A percentile compares a stretch with the other conserved stretches of the same genome.
Conservation (phyloP, 2,113 vertebrate genomes). For the Euleptes europaea region DNA sequence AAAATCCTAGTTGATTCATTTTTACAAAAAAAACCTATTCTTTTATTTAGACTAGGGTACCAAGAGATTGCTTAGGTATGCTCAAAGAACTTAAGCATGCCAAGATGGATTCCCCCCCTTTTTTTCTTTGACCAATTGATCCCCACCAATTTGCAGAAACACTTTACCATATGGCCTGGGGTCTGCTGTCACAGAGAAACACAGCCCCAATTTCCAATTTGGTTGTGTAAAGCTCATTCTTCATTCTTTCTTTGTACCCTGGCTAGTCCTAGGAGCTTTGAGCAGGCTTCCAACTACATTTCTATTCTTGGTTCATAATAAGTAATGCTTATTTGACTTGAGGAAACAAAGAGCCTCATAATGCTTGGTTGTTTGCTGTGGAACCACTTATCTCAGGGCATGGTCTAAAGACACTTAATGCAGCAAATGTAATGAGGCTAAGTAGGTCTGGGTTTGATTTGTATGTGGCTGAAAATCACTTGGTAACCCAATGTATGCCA, state of each 20-base stretch:
- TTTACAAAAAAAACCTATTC: neutral
- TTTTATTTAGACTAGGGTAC: neutral
- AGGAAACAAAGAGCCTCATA: no score
- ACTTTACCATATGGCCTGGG: neutral
- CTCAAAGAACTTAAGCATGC: neutral
- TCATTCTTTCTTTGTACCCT: neutral
- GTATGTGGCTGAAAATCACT: no score
- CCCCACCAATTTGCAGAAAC: neutral
- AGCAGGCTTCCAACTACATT: neutral
- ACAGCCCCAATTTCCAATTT: neutral
- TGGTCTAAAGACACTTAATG: no score
- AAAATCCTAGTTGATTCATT: neutral
- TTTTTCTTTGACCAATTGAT: neutral
- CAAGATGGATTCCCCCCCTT: neutral
- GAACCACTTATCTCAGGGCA: no score
- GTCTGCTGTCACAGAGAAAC: neutral
- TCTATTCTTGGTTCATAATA: neutral
- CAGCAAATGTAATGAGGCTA: no score
- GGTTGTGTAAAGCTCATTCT: neutral
- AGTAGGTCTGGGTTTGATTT: no score
- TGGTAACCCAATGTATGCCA: no score
- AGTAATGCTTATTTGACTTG: neutral
- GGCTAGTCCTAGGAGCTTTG: neutral
- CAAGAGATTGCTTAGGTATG: neutral
- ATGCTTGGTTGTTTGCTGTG: no score